Percentiles rank a stretch among this genome's conserved stretches.
These are phyloP conservation scores for Himalopsyche tibetana DNA, from an alignment of 2,888 invertebrate species.

Conservation along the genomic window DNA sequence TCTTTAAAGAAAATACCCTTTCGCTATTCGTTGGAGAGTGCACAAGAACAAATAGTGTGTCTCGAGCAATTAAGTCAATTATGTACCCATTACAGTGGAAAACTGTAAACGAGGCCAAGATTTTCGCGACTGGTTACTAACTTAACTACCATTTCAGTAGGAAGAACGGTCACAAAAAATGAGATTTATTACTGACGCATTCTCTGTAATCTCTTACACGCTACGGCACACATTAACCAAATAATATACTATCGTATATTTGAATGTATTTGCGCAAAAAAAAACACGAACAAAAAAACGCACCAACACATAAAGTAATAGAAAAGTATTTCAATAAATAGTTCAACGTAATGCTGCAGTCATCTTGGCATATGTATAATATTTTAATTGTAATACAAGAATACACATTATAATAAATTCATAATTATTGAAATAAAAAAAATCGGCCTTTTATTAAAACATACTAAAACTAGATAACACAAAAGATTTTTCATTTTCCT, in stretches of 20 bases:
- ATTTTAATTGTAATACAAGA: too few relatives aligned
- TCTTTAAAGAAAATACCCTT: background rate
- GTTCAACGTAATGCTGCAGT: too few relatives aligned
- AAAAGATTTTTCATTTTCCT: too few relatives aligned
- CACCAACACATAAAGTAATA: background rate
- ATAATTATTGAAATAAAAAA: too few relatives aligned
- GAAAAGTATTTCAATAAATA: background rate
- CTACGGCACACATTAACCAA: slow-evolving; percentile 20
- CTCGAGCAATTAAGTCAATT: slow-evolving; percentile 44
- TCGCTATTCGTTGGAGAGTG: background rate
- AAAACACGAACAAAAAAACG: slow-evolving; percentile 15
- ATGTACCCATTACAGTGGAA: slow-evolving; percentile 36
- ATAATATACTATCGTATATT: background rate
- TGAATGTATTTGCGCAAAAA: slow-evolving; percentile 12
- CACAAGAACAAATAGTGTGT: slow-evolving; percentile 32
- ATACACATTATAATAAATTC: too few relatives aligned
- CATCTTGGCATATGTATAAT: too few relatives aligned
- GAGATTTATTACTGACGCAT: slow-evolving; percentile 36
- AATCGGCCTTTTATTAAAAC: too few relatives aligned
- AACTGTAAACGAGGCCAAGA: slow-evolving; percentile 44
- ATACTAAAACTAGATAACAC: too few relatives aligned
- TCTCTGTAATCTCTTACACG: slow-evolving; percentile 1
- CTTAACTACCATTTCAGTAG: slow-evolving; percentile 16
- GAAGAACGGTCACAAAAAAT: background rate
- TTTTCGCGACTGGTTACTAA: slow-evolving; percentile 22